Evolutionary conservation across 2,888 invertebrate species (phyloP).

Genomic region (Drosophila phalerata): DNA sequence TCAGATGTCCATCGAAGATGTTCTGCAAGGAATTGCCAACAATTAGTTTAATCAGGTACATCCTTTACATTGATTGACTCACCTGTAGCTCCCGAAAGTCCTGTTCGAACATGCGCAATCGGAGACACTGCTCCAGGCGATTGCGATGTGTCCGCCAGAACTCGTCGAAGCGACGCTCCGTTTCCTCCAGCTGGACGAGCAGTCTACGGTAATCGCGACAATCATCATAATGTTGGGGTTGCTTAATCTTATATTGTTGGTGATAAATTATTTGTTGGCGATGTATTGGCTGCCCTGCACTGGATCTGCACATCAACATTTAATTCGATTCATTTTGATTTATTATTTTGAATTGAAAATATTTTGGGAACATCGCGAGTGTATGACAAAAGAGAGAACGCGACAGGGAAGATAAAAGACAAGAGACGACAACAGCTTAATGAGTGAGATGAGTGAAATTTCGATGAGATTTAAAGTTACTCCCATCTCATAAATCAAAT

Average conservation of each 20-base stretch:
- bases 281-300: slow-evolving; percentile 85
- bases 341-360: slow-evolving; percentile 31
- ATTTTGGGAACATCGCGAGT: slow-evolving; percentile 46
- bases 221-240: slow-evolving; percentile 85
- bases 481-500: slow-evolving; percentile 6
- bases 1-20: slow-evolving; percentile 92
- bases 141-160: slow-evolving; percentile 97
- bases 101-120: slow-evolving; percentile 96
- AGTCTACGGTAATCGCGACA: slow-evolving; percentile 89
- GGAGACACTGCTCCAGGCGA: slow-evolving; percentile 95
- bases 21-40: slow-evolving; percentile 84
- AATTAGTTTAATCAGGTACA: background rate
- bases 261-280: slow-evolving; percentile 84
- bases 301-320: slow-evolving; percentile 82
- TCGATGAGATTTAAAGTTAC: slow-evolving; percentile 41
- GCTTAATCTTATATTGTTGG: slow-evolving; percentile 83
- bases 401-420: slow-evolving; percentile 61
- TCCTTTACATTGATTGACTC: slow-evolving; percentile 20
- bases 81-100: slow-evolving; percentile 96
- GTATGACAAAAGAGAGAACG: slow-evolving; percentile 44
- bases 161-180: slow-evolving; percentile 96
- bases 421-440: slow-evolving; percentile 74
- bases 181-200: slow-evolving; percentile 96
- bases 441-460: slow-evolving; percentile 65
- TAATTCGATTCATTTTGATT: slow-evolving; percentile 24